Evolutionary conservation across 2,113 vertebrate genomes (phyloP).

Genomic region (Eleginops maclovinus): DNA sequence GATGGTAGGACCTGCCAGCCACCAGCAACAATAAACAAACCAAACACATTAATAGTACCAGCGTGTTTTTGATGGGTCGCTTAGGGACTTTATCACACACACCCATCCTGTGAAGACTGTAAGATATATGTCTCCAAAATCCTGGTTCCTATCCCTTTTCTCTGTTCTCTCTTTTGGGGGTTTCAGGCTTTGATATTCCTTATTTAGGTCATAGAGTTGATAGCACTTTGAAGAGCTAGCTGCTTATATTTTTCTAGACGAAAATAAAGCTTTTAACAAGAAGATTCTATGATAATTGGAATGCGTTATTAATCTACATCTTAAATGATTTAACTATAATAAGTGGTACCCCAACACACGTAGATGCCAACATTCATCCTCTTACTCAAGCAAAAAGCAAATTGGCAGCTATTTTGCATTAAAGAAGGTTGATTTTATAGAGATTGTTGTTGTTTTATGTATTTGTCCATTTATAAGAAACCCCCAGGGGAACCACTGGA

Average conservation of each 20-base stretch:
- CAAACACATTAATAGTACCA: conserved; percentile 26
- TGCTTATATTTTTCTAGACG: conserved; percentile 48
- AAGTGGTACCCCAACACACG: conserved; percentile 44
- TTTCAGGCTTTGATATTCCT: conserved; percentile 72
- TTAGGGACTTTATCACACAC: conserved; percentile 16
- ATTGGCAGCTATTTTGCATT: conserved; percentile 8
- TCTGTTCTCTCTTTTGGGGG: conserved; percentile 44
- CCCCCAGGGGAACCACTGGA: too few species aligned
- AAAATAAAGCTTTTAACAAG: conserved; percentile 66
- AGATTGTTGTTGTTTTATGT: too few species aligned
- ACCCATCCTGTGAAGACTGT: conserved; percentile 13
- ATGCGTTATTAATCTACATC: conserved; percentile 64
- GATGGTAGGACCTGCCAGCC: conserved; percentile 38
- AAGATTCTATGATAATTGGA: conserved; percentile 52
- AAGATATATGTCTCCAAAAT: conserved; percentile 26
- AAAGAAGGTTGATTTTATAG: background rate
- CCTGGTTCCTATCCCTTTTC: conserved; percentile 33
- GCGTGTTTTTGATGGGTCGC: conserved; percentile 53
- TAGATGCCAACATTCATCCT: conserved; percentile 19
- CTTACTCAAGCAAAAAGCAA: background rate
- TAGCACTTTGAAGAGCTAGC: conserved; percentile 66
- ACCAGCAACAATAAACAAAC: conserved; percentile 54
- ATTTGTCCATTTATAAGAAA: too few species aligned
- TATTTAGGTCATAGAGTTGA: conserved; percentile 75
- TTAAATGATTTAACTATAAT: conserved; percentile 57